Percentiles rank a stretch among this genome's conserved stretches.
phyloP scores from a whole-genome alignment of 2,888 invertebrate genomes.

The Eurois occulta region DNA sequence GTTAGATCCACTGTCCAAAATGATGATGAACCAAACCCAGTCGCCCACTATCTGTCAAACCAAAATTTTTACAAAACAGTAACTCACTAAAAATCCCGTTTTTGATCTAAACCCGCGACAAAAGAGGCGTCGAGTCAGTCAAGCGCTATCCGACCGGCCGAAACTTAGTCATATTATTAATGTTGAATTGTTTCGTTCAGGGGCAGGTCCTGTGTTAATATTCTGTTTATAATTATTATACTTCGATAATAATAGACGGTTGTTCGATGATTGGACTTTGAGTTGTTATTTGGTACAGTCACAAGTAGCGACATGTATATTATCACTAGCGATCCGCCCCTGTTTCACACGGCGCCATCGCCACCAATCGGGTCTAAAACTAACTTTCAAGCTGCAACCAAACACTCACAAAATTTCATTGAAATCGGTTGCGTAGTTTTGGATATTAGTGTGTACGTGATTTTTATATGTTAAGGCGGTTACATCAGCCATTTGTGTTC shows the following conservation, averaged over 20 bases:
- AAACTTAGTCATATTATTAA: conserved; percentile 60
- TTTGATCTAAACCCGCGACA: conserved; percentile 43
- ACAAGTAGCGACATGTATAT: background rate
- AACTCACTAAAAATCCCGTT: conserved; percentile 9
- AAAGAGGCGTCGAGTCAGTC: conserved; percentile 35
- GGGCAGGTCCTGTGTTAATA: conserved; percentile 50
- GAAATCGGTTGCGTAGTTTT: too few species aligned
- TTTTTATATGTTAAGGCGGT: too few species aligned
- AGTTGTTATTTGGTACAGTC: conserved; percentile 7
- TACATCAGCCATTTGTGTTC: too few species aligned
- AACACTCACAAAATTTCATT: too few species aligned
- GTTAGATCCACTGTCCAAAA: background rate
- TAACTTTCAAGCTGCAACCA: background rate
- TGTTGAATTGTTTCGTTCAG: conserved; percentile 56
- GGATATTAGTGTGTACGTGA: too few species aligned
- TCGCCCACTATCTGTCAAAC: background rate
- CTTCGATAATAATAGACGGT: conserved; percentile 38
- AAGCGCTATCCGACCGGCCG: conserved; percentile 46
- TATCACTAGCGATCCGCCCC: background rate
- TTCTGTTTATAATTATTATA: conserved; percentile 64
- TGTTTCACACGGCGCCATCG: background rate
- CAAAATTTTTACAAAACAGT: background rate
- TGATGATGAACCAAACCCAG: background rate
- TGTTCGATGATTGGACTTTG: conserved; percentile 41
- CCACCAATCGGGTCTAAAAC: background rate